These are phyloP conservation scores for Rhopalosiphum nymphaeae DNA, from an alignment of 2,888 invertebrate species.

Conservation along the genomic window DNA sequence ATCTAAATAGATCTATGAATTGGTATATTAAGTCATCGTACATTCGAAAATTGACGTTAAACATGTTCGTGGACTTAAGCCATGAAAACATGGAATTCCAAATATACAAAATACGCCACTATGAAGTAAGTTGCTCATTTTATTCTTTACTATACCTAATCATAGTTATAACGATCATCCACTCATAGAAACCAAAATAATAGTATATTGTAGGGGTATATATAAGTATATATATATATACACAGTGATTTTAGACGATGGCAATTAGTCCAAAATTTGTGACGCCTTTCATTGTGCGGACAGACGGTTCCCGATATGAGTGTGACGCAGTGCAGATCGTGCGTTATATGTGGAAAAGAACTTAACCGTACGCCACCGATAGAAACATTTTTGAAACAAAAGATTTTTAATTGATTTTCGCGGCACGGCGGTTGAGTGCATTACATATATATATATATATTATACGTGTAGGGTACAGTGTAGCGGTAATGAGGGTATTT, in stretches of 20 bases:
- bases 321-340: not conserved
- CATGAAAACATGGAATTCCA: not conserved
- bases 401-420: conserved; percentile 57
- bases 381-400: conserved; percentile 41
- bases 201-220: not conserved
- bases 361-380: not conserved
- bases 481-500: not conserved
- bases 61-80: not conserved
- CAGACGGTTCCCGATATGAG: not conserved
- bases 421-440: not conserved
- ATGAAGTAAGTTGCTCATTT: not conserved
- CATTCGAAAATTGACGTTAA: not conserved
- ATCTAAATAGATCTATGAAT: not conserved
- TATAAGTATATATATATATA: not conserved
- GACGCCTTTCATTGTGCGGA: not conserved
- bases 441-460: not conserved
- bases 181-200: not conserved
- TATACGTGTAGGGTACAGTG: not conserved
- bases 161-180: not conserved
- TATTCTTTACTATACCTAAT: not conserved
- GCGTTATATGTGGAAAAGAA: not conserved
- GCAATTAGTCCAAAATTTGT: conserved; percentile 33
- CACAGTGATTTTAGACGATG: not conserved
- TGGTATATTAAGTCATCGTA: not conserved
- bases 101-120: not conserved